phyloP scores from a whole-genome alignment of 1,140 invertebrate species.

The Oreohelix idahoensis region DNA sequence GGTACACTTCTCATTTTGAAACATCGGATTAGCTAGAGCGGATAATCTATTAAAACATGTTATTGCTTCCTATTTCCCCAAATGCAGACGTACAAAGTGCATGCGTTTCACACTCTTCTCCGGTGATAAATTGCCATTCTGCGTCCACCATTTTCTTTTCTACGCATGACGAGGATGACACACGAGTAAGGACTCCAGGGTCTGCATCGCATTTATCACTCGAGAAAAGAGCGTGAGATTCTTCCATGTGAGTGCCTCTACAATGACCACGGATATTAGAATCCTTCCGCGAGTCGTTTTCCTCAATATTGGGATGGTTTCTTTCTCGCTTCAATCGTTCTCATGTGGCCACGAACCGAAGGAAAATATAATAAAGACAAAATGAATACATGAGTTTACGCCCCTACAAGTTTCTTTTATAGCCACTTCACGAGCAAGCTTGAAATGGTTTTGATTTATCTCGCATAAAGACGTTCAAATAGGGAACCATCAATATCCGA shows the following conservation, averaged over 20 bases:
- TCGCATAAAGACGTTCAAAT: conserved; percentile 31
- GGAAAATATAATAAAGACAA: conserved; percentile 41
- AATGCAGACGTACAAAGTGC: conserved; percentile 11
- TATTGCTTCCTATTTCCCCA: not conserved
- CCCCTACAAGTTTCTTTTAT: conserved; percentile 35
- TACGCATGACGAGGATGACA: conserved; percentile 4
- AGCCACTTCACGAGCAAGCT: conserved; percentile 11
- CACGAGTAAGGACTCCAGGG: conserved; percentile 5
- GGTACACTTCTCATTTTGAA: not conserved
- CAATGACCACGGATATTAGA: conserved; percentile 34
- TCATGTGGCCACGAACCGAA: conserved; percentile 22
- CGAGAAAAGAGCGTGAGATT: conserved; percentile 26
- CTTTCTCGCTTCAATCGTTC: conserved; percentile 28
- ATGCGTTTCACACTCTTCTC: conserved; percentile 7
- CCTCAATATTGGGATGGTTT: conserved; percentile 38
- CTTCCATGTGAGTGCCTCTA: conserved; percentile 21
- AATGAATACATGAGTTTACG: conserved; percentile 37
- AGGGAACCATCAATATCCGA: conserved; percentile 24
- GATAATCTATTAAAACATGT: conserved; percentile 10
- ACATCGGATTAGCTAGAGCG: not conserved
- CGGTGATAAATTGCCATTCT: not conserved
- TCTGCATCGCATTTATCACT: conserved; percentile 28
- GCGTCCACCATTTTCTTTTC: conserved; percentile 7
- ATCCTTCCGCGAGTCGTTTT: conserved; percentile 36
- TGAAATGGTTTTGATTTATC: conserved; percentile 23